Conservation (phyloP, 2,888 invertebrate species). For the Boloria selene region DNA sequence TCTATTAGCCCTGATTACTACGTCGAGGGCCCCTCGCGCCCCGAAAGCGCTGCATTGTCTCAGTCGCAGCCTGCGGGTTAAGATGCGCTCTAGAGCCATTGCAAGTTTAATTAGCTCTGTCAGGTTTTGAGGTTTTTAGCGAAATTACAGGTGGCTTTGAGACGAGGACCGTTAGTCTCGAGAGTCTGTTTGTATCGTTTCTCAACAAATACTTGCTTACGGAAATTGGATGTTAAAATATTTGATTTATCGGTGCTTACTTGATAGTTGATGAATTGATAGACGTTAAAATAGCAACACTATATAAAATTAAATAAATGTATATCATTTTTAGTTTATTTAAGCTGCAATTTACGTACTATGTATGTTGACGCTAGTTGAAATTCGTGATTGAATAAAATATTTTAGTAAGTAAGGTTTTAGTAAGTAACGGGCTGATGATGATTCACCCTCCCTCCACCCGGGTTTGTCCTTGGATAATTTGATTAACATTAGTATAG, state of each 20-base stretch:
- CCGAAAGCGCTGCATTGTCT: slow-evolving; percentile 57
- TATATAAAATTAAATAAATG: no score
- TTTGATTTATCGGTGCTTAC: slow-evolving; percentile 2
- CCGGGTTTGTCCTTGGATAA: no score
- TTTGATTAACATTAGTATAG: no score
- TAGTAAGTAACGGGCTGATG: no score
- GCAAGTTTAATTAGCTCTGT: slow-evolving; percentile 73
- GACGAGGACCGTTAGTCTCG: slow-evolving; percentile 26
- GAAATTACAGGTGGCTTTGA: slow-evolving; percentile 37
- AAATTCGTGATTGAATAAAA: no score
- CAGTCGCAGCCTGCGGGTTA: slow-evolving; percentile 55
- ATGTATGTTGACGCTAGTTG: no score
- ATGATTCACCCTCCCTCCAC: no score
- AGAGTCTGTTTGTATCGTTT: slow-evolving; percentile 21
- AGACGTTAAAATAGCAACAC: no score
- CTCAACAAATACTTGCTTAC: slow-evolving; percentile 11
- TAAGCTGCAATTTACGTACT: no score
- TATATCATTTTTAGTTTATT: no score
- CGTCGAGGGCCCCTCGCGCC: slow-evolving; percentile 50
- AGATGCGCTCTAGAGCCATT: slow-evolving; percentile 70
- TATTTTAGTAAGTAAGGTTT: no score
- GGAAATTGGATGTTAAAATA: slow-evolving; percentile 2
- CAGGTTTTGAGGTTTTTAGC: slow-evolving; percentile 38
- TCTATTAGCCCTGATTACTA: slow-evolving; percentile 82
- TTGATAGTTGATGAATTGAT: background rate